Conservation (phyloP, 2,888 invertebrate genomes). For the Capitulum mitella region DNA sequence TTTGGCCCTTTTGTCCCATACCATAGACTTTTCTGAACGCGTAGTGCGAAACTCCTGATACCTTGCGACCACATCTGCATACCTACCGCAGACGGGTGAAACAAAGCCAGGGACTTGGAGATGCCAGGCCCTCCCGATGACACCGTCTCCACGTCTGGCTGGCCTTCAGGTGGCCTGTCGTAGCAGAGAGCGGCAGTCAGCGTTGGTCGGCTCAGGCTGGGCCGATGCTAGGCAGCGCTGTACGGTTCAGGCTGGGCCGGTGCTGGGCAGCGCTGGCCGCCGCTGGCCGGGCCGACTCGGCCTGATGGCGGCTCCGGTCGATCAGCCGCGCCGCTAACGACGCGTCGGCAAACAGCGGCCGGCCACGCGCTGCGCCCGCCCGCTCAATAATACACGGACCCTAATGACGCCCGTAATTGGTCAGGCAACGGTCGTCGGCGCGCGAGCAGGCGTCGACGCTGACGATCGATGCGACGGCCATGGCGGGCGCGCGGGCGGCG, state of each 20-base stretch:
- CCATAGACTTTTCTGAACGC: no score
- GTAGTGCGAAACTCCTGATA: no score
- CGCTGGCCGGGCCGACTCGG: neutral
- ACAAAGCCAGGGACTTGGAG: no score
- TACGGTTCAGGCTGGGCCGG: neutral
- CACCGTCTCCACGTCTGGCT: no score
- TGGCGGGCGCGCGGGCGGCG: neutral
- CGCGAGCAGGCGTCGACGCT: neutral
- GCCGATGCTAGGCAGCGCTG: no score
- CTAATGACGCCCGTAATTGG: neutral
- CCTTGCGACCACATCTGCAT: no score
- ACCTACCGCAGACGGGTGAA: no score
- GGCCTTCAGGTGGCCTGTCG: no score
- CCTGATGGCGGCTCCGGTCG: neutral
- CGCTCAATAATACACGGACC: neutral
- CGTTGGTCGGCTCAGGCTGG: no score
- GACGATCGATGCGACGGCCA: neutral
- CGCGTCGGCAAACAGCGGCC: neutral
- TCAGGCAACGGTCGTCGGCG: neutral
- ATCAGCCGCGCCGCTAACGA: neutral
- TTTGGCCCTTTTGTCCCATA: no score
- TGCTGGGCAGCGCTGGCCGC: neutral
- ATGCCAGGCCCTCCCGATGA: no score
- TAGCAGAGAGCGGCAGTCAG: no score
- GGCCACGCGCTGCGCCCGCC: neutral